These are phyloP conservation scores for Listronotus bonariensis DNA, from an alignment of 1,140 invertebrate species.

Conservation along the genomic window DNA sequence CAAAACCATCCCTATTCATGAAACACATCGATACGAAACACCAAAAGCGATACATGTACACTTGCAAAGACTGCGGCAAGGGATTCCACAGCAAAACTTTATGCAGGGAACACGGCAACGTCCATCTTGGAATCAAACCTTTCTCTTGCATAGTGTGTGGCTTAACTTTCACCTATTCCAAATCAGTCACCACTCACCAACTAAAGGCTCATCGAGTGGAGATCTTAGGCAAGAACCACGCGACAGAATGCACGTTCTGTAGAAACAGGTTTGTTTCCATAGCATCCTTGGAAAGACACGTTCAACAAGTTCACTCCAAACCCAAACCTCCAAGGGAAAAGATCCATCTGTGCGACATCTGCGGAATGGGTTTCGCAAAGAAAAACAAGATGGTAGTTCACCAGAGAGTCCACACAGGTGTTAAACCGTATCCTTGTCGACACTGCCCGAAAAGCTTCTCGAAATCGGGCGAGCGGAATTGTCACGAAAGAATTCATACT, in stretches of 20 bases:
- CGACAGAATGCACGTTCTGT: slow-evolving; percentile 45
- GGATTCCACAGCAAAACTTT: slow-evolving; percentile 53
- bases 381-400: slow-evolving; percentile 64
- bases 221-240: slow-evolving; percentile 41
- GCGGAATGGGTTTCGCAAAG: slow-evolving; percentile 62
- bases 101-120: slow-evolving; percentile 63
- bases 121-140: slow-evolving; percentile 70
- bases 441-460: slow-evolving; percentile 60
- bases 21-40: slow-evolving; percentile 46
- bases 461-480: slow-evolving; percentile 58
- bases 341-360: slow-evolving; percentile 59
- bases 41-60: slow-evolving; percentile 53
- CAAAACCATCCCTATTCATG: slow-evolving; percentile 40
- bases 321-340: slow-evolving; percentile 36
- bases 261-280: slow-evolving; percentile 38
- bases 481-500: slow-evolving; percentile 58
- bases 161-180: slow-evolving; percentile 45
- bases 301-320: slow-evolving; percentile 31
- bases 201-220: slow-evolving; percentile 43
- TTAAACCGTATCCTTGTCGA: slow-evolving; percentile 58
- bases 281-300: slow-evolving; percentile 42
- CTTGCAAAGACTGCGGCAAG: slow-evolving; percentile 60
- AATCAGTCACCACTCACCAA: slow-evolving; percentile 46
- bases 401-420: slow-evolving; percentile 64
- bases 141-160: slow-evolving; percentile 55